phyloP scores from a whole-genome alignment of 2,888 invertebrate genomes.

The Nomada flava region DNA sequence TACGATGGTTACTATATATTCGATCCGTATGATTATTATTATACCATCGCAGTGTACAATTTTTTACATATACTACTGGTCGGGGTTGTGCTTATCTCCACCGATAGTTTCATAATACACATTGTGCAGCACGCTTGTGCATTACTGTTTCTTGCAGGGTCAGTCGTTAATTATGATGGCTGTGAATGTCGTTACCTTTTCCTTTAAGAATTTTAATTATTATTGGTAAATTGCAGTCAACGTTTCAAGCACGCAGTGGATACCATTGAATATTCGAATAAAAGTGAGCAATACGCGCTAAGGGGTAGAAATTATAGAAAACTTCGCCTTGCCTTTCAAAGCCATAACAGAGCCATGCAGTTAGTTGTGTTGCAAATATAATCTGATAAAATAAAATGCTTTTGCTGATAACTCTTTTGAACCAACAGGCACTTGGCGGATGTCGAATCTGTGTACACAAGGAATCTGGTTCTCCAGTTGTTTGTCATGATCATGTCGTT shows the following conservation, averaged over 20 bases:
- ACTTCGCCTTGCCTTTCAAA: no score
- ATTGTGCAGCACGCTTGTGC: slow-evolving; percentile 8
- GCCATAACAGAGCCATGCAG: no score
- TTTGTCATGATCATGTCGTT: not conserved
- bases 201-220: not conserved
- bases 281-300: not conserved
- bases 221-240: not conserved
- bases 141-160: not conserved
- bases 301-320: no score
- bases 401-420: not conserved
- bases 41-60: not conserved
- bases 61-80: not conserved
- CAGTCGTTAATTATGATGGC: not conserved
- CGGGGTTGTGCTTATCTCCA: not conserved
- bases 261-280: not conserved
- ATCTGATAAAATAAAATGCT: no score
- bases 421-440: not conserved
- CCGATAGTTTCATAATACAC: not conserved
- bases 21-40: not conserved
- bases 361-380: no score
- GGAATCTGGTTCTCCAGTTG: slow-evolving; percentile 12
- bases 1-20: slow-evolving; percentile 5
- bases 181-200: not conserved
- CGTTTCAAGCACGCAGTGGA: slow-evolving; percentile 10
- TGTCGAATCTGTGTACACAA: not conserved